phyloP scores from a whole-genome alignment of 2,797 vertebrate genomes.

The Podarcis siculus region DNA sequence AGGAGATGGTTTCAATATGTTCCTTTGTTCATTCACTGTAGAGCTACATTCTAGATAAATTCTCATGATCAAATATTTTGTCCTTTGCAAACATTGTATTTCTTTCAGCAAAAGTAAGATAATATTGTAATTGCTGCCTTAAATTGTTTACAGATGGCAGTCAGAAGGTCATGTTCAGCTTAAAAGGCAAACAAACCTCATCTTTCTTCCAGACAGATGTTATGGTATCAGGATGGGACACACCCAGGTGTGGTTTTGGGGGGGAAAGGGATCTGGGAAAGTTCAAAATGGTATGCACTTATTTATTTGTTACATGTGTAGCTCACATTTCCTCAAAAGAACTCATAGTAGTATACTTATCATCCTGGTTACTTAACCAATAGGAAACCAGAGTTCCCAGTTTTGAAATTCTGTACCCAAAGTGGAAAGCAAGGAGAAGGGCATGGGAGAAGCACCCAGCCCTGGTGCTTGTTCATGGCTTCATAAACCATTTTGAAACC shows the following conservation, averaged over 20 bases:
- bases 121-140: constrained; percentile 28
- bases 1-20: constrained; percentile 28
- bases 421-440: neutral
- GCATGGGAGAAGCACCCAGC: neutral
- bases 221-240: neutral
- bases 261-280: neutral
- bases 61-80: constrained; percentile 14
- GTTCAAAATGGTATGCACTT: neutral
- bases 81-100: neutral
- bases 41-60: constrained; percentile 13
- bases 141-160: constrained; percentile 37
- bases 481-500: neutral
- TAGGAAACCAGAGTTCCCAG: neutral
- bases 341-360: neutral
- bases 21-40: constrained; percentile 13
- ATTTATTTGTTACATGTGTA: neutral
- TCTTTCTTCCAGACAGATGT: neutral
- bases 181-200: neutral
- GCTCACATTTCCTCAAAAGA: neutral
- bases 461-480: neutral
- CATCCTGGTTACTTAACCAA: neutral
- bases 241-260: neutral
- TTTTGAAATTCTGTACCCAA: neutral
- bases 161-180: constrained; percentile 23
- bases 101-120: constrained; percentile 23